These are phyloP conservation scores for Hirtodrosophila cameraria DNA, from an alignment of 2,888 invertebrate genomes.

Conservation along the genomic window DNA sequence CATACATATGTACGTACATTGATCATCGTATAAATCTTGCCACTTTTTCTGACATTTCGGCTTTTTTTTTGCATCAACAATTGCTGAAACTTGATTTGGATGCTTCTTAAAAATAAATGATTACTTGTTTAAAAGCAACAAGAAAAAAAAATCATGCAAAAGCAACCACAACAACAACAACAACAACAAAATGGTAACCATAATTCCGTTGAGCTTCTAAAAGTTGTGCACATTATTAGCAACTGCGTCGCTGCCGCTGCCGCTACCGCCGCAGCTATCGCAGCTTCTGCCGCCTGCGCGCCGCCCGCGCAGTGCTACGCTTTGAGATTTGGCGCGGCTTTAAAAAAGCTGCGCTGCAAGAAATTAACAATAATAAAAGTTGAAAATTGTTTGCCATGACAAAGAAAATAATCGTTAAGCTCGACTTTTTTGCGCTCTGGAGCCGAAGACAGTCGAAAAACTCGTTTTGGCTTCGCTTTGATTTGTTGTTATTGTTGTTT, in stretches of 20 bases:
- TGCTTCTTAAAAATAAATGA: constrained; percentile 74
- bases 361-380: constrained; percentile 75
- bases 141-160: constrained; percentile 13
- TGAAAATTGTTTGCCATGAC: constrained; percentile 72
- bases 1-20: constrained; percentile 26
- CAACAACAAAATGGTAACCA: constrained; percentile 48
- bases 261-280: constrained; percentile 11
- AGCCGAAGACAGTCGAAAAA: constrained; percentile 58
- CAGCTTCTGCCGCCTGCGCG: constrained; percentile 12
- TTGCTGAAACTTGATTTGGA: constrained; percentile 73
- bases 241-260: constrained; percentile 31
- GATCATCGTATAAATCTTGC: constrained; percentile 54
- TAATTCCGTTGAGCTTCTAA: constrained; percentile 62
- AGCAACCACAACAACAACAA: constrained; percentile 35
- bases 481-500: constrained; percentile 38
- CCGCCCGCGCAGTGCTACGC: constrained; percentile 57
- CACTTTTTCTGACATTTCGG: constrained; percentile 48
- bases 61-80: constrained; percentile 60
- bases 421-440: constrained; percentile 45
- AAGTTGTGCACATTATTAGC: constrained; percentile 57
- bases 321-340: constrained; percentile 55
- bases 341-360: constrained; percentile 66
- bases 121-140: constrained; percentile 61
- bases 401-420: constrained; percentile 77
- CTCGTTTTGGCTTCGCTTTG: constrained; percentile 57